Base-by-base conservation (phyloP, 2,888 invertebrate genomes). In the Drosophila mimetica region DNA sequence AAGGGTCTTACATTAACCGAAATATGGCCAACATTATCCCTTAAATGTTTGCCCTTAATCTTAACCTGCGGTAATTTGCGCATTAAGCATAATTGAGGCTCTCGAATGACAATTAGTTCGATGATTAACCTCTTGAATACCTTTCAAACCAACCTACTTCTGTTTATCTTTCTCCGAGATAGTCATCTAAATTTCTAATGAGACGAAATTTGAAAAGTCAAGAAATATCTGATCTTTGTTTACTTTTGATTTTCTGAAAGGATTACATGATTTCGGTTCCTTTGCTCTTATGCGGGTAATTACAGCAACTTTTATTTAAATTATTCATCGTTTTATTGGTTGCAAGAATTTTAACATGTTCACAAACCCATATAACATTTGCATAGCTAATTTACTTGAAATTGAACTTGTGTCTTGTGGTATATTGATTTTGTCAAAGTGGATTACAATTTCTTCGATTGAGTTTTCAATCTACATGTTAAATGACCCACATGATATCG, bases 391-490 rank as follows among this genome's bases (percentile, higher is more conserved):
- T 86, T 85, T 74, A 71, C 20, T 64, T 64, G 67, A 58, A 73
- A 60, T 67, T 70, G 51, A 50, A 41, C 28, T 58, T 32, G 60
- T 71, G 44, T 59, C 41, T 54, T 67, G 60, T 34, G 41, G 52
- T 30, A 32, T 50, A 54, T 64, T 52, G 67, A 74, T 69, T 78
- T 50, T 76, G 75, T 85, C 79, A 71, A 81, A 79, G 79, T 76
- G 52, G 82, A 75, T 76, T 84, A 84, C 71, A 37, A 37, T 64
- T 65, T 2, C 30, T 25, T 36, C 65, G 85, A 85, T 79, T 76
- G 75, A 85, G 82, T 81, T 75, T 77, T 86, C 73, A 76, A 81
- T 86, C 79, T 87, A 79, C 87, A 83, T 83, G 74, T 71, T 59
- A 79, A 81, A 83, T 83, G 50, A 83, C 82, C 82, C 82, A 83